A percentile compares a stretch with the other conserved stretches of the same genome.
phyloP scores from a whole-genome alignment of 2,888 invertebrate species.

The Dolichopus griseipennis region DNA sequence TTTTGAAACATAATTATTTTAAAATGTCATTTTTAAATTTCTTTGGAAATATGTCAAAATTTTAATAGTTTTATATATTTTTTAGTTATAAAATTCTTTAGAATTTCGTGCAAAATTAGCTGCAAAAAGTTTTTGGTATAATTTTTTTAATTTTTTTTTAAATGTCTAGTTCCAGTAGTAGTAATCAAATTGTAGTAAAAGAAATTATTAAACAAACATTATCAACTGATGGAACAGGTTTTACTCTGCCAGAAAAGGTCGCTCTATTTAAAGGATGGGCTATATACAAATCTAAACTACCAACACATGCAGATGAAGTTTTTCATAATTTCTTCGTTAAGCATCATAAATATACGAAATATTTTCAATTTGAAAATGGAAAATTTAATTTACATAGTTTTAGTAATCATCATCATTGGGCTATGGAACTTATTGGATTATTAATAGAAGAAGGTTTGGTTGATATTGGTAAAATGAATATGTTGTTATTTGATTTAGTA shows the following conservation, averaged over 20 bases:
- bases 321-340: background rate
- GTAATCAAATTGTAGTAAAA: too few species aligned
- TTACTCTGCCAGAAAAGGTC: background rate
- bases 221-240: background rate
- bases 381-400: background rate
- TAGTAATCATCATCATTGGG: background rate
- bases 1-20: too few species aligned
- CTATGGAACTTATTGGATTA: background rate
- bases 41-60: too few species aligned
- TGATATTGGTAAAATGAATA: background rate
- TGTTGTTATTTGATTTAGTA: background rate
- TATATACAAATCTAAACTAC: background rate
- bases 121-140: too few species aligned
- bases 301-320: background rate
- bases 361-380: background rate
- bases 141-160: too few species aligned
- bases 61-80: too few species aligned
- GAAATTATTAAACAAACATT: background rate
- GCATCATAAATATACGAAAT: background rate
- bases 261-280: background rate
- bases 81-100: too few species aligned
- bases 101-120: too few species aligned
- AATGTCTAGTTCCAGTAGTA: too few species aligned
- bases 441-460: background rate
- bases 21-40: too few species aligned